Evolutionary conservation across 2,888 invertebrate genomes (phyloP).

Genomic region (Lithosia quadra): DNA sequence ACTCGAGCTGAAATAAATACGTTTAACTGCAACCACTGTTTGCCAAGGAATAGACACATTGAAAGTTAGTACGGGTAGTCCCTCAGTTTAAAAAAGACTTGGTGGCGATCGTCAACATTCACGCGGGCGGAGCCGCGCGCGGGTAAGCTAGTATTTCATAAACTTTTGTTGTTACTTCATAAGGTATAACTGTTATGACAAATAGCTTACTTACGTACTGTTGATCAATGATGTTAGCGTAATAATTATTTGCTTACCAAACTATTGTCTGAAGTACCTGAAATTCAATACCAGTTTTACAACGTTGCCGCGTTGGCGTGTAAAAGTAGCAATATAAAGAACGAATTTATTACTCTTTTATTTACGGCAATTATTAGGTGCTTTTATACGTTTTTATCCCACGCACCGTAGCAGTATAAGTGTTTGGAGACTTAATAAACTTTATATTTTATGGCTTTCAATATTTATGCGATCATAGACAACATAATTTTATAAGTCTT

Average conservation of each 20-base stretch:
- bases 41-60: no score
- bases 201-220: no score
- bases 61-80: no score
- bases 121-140: no score
- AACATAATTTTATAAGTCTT: neutral
- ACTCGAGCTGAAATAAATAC: no score
- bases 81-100: no score
- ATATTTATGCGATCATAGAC: neutral
- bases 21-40: no score
- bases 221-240: neutral
- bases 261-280: neutral
- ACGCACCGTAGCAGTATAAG: neutral
- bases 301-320: conserved; percentile 15
- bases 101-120: no score
- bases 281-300: neutral
- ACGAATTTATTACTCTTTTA: neutral
- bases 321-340: neutral
- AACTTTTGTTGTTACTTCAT: neutral
- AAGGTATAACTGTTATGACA: neutral
- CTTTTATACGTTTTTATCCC: conserved; percentile 1
- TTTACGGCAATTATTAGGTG: conserved; percentile 6
- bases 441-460: conserved; percentile 25
- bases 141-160: no score
- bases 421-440: conserved; percentile 8
- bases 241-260: neutral